These are phyloP conservation scores for Acholoe squamosa DNA, from an alignment of 2,888 invertebrate species.

Conservation along the genomic window DNA sequence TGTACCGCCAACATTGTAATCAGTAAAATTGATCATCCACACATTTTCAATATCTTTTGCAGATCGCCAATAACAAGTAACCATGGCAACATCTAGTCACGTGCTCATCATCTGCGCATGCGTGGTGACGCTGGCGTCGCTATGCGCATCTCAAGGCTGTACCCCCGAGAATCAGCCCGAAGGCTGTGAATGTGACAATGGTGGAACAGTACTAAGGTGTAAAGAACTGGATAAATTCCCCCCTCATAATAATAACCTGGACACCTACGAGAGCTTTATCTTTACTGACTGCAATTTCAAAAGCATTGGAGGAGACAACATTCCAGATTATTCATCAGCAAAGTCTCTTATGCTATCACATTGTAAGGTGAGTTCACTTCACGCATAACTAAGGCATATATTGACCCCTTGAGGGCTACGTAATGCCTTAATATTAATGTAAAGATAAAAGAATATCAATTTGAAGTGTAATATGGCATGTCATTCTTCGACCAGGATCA, in stretches of 20 bases:
- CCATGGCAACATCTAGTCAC: slow-evolving; percentile 35
- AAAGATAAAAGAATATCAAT: neutral
- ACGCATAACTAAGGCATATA: too few relatives aligned
- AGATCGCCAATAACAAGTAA: neutral
- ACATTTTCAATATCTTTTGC: neutral
- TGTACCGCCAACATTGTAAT: too few relatives aligned
- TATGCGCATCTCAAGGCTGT: neutral
- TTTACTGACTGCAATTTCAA: neutral
- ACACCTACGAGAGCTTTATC: neutral
- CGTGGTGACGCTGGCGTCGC: slow-evolving; percentile 31
- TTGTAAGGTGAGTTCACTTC: neutral
- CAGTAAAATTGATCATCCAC: too few relatives aligned
- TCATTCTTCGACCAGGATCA: too few relatives aligned
- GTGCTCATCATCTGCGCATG: slow-evolving; percentile 18
- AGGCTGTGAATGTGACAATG: neutral
- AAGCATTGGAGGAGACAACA: neutral
- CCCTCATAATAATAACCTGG: neutral
- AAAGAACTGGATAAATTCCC: neutral
- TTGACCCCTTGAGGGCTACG: too few relatives aligned
- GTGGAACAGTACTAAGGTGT: neutral
- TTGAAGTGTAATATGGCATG: neutral
- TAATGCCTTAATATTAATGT: neutral
- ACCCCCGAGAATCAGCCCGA: neutral
- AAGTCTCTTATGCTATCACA: neutral
- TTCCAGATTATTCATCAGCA: neutral